Percentiles rank a stretch among this genome's conserved stretches.
phyloP scores from a whole-genome alignment of 2,113 vertebrate genomes.

The Euleptes europaea region DNA sequence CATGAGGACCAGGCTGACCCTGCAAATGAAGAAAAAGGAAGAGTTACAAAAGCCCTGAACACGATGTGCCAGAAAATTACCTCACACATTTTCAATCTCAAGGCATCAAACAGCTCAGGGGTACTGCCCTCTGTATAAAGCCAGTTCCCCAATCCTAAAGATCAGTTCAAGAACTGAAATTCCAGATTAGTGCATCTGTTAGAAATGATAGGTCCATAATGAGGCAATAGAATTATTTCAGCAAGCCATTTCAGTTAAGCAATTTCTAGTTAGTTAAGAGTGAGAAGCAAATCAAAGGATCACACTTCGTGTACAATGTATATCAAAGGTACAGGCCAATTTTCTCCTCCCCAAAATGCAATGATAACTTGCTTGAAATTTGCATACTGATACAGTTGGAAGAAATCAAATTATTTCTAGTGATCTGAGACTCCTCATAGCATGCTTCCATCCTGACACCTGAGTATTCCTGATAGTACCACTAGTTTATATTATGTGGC shows the following conservation, averaged over 20 bases:
- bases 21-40: slow-evolving; percentile 65
- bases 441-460: not conserved
- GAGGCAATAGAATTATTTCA: slow-evolving; percentile 12
- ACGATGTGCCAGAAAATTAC: not conserved
- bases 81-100: slow-evolving; percentile 14
- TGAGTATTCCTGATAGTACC: not conserved
- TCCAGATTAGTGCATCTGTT: slow-evolving; percentile 5
- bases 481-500: not conserved
- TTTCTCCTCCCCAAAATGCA: not conserved
- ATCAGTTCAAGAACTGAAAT: not conserved
- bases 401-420: not conserved
- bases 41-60: slow-evolving; percentile 45
- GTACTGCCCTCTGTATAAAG: not conserved
- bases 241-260: slow-evolving; percentile 9
- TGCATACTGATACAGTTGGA: not conserved
- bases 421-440: not conserved
- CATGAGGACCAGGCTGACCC: slow-evolving; percentile 82
- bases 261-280: not conserved
- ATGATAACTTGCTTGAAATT: not conserved
- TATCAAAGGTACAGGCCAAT: not conserved
- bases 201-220: not conserved
- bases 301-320: not conserved
- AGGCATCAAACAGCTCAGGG: not conserved
- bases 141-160: not conserved
- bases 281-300: not conserved